Evolutionary conservation across 2,888 invertebrate species (phyloP).

Genomic region (Tigriopus californicus): DNA sequence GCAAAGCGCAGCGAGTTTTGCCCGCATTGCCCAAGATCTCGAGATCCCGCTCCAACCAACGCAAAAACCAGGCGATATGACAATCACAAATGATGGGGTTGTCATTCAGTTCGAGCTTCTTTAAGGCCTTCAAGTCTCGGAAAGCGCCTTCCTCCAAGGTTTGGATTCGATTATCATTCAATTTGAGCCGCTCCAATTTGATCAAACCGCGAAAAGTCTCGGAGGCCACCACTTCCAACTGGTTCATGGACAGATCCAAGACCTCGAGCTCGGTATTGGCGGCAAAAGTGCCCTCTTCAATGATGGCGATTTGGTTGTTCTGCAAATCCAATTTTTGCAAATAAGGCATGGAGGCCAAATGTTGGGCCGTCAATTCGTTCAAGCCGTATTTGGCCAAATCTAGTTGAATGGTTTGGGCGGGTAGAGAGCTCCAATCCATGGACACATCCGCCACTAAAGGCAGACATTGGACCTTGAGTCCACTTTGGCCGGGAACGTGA

Average conservation of each 20-base stretch:
- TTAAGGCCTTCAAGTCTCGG: neutral
- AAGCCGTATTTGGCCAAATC: conserved; percentile 13
- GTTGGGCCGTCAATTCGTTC: neutral
- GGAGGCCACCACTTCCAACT: neutral
- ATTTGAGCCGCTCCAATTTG: neutral
- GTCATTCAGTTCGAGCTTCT: conserved; percentile 2
- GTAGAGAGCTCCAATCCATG: neutral
- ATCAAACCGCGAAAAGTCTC: neutral
- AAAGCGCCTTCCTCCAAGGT: conserved; percentile 2
- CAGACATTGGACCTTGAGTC: conserved; percentile 7
- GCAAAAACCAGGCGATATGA: conserved; percentile 5
- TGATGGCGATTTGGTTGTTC: neutral
- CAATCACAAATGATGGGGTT: conserved; percentile 9
- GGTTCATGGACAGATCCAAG: conserved; percentile 6
- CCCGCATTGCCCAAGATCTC: neutral
- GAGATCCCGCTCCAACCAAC: neutral
- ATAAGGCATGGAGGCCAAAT: neutral
- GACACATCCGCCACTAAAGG: neutral
- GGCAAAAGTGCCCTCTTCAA: neutral
- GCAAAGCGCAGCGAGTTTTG: conserved; percentile 3
- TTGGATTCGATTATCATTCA: conserved; percentile 3
- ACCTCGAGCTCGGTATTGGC: neutral
- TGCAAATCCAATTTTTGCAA: conserved; percentile 12
- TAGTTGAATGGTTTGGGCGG: conserved; percentile 6
- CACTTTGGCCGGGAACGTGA: neutral